Base-by-base conservation (phyloP, 2,888 invertebrate genomes). In the Eupeodes latifasciatus region DNA sequence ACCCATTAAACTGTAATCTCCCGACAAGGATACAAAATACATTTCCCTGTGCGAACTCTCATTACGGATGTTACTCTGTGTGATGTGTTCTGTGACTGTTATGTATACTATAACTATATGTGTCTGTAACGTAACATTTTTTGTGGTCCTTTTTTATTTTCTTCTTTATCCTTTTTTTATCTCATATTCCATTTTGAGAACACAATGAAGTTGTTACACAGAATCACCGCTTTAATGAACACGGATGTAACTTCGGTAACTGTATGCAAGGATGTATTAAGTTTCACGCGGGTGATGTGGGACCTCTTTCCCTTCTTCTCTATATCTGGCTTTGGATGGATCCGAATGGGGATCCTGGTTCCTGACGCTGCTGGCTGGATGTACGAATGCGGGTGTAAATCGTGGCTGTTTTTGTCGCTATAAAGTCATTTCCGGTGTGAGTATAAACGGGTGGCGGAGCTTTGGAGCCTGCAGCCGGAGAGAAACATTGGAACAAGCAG, bases 171-270 rank as follows among this genome's bases (percentile, higher is more conserved):
- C 27, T 27, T 27, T 49, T 72, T 82, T 83, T 72, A 53, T 76
- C 71, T 86, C 75, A 59, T 76, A 72, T 66, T 76, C 57, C 69
- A 80, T 72, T 80, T 59, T 61, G 83, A 84, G 80, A 84, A 76
- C 80, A 84, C 83, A 87, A 87, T 87, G 87, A 87, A 87, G 83
- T 87, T 87, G 83, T 87, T 81, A 84, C 80, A 83, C 44, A 72
- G 87, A 87, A 87, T 87, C 87, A 87, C 80, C 84, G 83, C 87
- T 80, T 84, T 87, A 84, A 83, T 87, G 87, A 87, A 87, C 87
- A 87, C 79, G 87, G 80, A 87, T 87, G 80, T 80, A 80, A 83
- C 80, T 85, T 81, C 76, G 84, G 80, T 83, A 72, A 77, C 80
- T 87, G 87, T 67, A 79, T 82, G 81, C 82, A 82, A 62, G 80